Conservation (phyloP, 1,140 invertebrate species). For the Drosophila saltans region DNA sequence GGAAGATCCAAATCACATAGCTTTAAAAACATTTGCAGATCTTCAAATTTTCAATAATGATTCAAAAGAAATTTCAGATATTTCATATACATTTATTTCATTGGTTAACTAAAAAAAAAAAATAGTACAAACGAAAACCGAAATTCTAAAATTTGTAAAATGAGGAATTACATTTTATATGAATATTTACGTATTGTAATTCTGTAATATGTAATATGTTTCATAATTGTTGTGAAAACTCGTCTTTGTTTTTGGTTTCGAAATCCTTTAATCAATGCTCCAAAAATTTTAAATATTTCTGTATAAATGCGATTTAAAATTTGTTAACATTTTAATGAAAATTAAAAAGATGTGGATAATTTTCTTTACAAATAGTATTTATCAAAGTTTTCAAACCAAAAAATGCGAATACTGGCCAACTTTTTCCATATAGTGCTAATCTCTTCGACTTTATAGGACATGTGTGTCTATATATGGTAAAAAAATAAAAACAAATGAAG, state of each 20-base stretch:
- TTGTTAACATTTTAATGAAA: too few relatives aligned
- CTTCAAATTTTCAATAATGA: neutral
- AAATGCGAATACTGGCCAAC: neutral
- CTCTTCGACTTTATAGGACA: neutral
- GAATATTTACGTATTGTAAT: conserved; percentile 1
- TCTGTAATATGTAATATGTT: neutral
- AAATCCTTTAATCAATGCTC: too few relatives aligned
- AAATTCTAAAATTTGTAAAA: neutral
- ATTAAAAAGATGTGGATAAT: too few relatives aligned
- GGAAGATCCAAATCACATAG: too few relatives aligned
- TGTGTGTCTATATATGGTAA: neutral
- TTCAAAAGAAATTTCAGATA: neutral
- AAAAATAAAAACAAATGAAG: neutral
- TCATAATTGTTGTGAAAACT: neutral
- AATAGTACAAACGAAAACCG: neutral
- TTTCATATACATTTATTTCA: neutral
- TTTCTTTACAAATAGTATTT: too few relatives aligned
- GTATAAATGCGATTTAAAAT: too few relatives aligned
- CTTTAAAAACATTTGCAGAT: neutral
- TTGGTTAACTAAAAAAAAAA: too few relatives aligned
- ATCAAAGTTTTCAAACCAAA: too few relatives aligned
- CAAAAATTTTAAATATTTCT: too few relatives aligned
- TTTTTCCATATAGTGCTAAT: neutral
- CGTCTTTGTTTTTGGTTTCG: neutral
- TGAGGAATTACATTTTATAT: conserved; percentile 1